Base-by-base conservation (phyloP, 2,113 vertebrate species). In the Lipophrys pholis region DNA sequence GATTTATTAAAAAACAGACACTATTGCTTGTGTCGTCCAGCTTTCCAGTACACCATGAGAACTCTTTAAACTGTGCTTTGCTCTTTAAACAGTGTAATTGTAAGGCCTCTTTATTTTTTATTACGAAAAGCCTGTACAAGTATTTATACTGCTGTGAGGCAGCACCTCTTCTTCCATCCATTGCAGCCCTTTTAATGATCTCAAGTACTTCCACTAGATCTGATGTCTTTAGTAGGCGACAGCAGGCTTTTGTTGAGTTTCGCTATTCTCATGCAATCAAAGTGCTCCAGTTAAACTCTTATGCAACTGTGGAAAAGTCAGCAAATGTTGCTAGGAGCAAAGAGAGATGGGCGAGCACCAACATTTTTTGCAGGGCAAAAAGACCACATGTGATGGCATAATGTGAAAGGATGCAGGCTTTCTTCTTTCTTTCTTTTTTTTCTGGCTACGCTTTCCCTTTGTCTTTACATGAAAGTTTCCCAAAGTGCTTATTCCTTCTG, bases 281-380 rank as follows among this genome's bases (percentile, higher is more conserved):
- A 83, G 57, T 38, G 8, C 55, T 82, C 56, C 70, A 70, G 60
- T 78, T 82, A 82, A 84, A 80, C 62, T 73, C 38, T 84, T 89
- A 80, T 60, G 69, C 86, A 89, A 73, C 52, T 58, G 14, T 77
- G 81, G 77, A 88, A 86, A 89, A 67, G 54, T 76, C 55, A 62
- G 76, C 60, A 73, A 76, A 74, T 82, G 75, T 84, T 90, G 67
- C 73, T 72, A 62, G 55, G 78, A 73, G 62, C 11, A 38, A 72
- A 49, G 53, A 72, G 79, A 69, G 81, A 81, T 86, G 79, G 63
- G 61, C 55, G 43, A 39, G 46, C 68, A 69, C 80, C 79, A 70
- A 67, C 62, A 73, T 82, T 84, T 69, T 74, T 86, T 15, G 2
- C 16, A 56, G 73, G 78, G 71, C 69, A 80, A 80, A 30, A 30